Conservation (phyloP, 2,797 vertebrate species). For the Cuculus canorus region DNA sequence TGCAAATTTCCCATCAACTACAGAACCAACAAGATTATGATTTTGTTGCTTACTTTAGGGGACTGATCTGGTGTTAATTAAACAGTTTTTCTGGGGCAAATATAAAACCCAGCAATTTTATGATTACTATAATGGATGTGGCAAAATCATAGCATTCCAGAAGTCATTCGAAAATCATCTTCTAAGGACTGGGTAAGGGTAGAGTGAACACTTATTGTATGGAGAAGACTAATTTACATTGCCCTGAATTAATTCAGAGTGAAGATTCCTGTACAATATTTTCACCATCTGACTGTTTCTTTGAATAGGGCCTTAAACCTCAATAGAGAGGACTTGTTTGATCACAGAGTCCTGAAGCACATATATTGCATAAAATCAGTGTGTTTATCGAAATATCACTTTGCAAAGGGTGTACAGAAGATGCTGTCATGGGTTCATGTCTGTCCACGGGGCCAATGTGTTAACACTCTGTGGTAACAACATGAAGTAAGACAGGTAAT, state of each 20-base stretch:
- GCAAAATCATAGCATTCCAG: background rate
- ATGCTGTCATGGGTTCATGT: background rate
- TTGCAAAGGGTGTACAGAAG: too few species aligned
- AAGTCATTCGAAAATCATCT: background rate
- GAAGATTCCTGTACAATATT: background rate
- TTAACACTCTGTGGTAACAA: background rate
- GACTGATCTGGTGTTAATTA: background rate
- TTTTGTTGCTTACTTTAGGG: background rate
- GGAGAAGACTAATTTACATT: background rate
- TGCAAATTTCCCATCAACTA: background rate
- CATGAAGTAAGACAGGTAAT: background rate
- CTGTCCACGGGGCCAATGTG: background rate
- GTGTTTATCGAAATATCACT: background rate
- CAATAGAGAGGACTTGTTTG: background rate
- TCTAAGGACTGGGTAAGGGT: background rate
- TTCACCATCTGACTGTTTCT: background rate
- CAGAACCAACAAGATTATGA: background rate
- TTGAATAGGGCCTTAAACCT: background rate
- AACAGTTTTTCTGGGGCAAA: background rate
- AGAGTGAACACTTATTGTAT: background rate
- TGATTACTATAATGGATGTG: background rate
- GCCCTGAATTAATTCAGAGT: background rate
- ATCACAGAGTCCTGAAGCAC: background rate
- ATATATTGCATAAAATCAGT: background rate
- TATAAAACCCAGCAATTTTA: background rate